Evolutionary conservation across 2,797 vertebrate genomes (phyloP).

Genomic region (Channa striata): DNA sequence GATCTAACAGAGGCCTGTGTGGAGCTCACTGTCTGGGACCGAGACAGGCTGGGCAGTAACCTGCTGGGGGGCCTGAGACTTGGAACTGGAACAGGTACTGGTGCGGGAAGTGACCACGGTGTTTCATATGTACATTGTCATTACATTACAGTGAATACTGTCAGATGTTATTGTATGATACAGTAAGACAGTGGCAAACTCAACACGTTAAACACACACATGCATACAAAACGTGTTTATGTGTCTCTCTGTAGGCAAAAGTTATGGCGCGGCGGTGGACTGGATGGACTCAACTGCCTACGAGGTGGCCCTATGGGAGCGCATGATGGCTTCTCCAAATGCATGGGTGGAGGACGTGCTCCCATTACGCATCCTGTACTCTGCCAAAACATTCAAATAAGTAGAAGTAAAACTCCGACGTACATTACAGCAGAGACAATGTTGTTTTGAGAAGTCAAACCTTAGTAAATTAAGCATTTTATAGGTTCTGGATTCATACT

Average conservation of each 20-base stretch:
- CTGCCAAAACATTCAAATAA: conserved; percentile 88
- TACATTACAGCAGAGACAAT: conserved; percentile 7
- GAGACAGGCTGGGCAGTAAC: conserved; percentile 91
- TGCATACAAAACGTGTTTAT: neutral
- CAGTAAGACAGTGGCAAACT: too few relatives aligned
- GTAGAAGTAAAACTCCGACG: neutral
- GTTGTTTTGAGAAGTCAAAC: conserved; percentile 9
- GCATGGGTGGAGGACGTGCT: conserved; percentile 92
- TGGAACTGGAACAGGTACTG: conserved; percentile 90
- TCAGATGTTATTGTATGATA: too few relatives aligned
- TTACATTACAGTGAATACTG: too few relatives aligned
- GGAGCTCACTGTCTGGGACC: conserved; percentile 96
- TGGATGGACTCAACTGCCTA: conserved; percentile 96
- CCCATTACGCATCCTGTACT: conserved; percentile 89
- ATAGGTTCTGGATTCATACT: conserved; percentile 9
- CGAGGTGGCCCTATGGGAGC: conserved; percentile 92
- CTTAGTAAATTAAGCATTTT: neutral
- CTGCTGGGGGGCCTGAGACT: conserved; percentile 94
- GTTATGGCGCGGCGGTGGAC: conserved; percentile 91
- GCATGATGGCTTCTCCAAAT: conserved; percentile 90
- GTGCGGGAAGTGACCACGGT: neutral
- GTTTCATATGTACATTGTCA: neutral
- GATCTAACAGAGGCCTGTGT: conserved; percentile 93
- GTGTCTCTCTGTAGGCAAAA: conserved; percentile 85
- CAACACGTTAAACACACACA: too few relatives aligned